These are phyloP conservation scores for Leucophenga varia DNA, from an alignment of 1,140 invertebrate species.

Conservation along the genomic window DNA sequence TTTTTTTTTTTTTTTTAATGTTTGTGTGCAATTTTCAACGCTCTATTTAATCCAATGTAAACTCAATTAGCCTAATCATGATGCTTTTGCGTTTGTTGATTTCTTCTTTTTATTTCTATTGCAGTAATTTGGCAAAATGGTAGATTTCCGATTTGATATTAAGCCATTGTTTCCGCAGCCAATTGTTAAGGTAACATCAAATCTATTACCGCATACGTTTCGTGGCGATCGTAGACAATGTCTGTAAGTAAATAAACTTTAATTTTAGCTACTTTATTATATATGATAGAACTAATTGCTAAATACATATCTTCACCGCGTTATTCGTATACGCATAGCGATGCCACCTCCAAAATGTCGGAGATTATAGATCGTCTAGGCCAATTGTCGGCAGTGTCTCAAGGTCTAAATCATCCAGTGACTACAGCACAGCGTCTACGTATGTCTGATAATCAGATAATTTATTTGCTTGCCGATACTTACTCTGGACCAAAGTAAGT, in stretches of 20 bases:
- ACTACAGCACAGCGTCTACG: conserved; percentile 69
- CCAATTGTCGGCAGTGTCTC: conserved; percentile 70
- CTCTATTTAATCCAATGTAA: conserved; percentile 44
- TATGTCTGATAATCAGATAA: conserved; percentile 65
- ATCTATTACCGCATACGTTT: conserved; percentile 63
- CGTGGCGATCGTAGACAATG: conserved; percentile 62
- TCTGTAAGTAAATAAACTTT: conserved; percentile 64
- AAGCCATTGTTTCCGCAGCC: conserved; percentile 62
- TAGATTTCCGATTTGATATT: conserved; percentile 67
- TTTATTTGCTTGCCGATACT: conserved; percentile 70
- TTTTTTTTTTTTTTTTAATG: too few species aligned
- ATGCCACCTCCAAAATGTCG: conserved; percentile 64
- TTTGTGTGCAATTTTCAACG: too few species aligned
- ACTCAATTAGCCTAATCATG: conserved; percentile 3
- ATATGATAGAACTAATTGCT: too few species aligned
- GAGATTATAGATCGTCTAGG: conserved; percentile 71
- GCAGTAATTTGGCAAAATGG: conserved; percentile 38
- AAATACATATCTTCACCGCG: not conserved
- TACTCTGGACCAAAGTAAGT: conserved; percentile 63
- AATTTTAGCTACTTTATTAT: too few species aligned
- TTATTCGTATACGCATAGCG: conserved; percentile 58
- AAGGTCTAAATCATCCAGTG: conserved; percentile 71
- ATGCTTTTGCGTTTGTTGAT: conserved; percentile 1
- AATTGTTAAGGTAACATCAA: conserved; percentile 64
- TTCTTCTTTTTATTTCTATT: not conserved